Percentiles rank a stretch among this genome's conserved stretches.
Evolutionary conservation across 2,113 vertebrate species (phyloP).

Genomic region (Empidonax traillii): DNA sequence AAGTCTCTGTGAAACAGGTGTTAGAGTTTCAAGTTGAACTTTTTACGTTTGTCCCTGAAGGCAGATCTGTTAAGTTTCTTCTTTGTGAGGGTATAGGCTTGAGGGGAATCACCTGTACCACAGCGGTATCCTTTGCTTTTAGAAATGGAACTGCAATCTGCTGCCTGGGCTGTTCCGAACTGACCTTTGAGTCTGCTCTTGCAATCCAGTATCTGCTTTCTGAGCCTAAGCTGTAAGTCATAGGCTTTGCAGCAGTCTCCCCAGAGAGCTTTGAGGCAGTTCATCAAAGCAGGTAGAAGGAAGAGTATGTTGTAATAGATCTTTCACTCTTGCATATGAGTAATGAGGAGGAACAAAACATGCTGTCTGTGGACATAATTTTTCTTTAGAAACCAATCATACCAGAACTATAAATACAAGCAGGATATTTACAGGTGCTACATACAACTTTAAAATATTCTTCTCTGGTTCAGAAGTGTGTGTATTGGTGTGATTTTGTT

Average conservation of each 20-base stretch:
- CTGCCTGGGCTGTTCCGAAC: background rate
- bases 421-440: background rate
- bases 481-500: background rate
- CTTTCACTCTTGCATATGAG: constrained; percentile 42
- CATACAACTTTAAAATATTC: background rate
- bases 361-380: constrained; percentile 27
- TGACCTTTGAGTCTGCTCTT: constrained; percentile 55
- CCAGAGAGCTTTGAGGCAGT: constrained; percentile 44
- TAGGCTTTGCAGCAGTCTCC: constrained; percentile 37
- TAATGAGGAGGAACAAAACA: constrained; percentile 27
- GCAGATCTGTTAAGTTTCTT: constrained; percentile 47
- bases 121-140: constrained; percentile 24
- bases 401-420: background rate
- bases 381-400: constrained; percentile 25
- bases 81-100: constrained; percentile 43
- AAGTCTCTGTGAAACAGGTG: constrained; percentile 55
- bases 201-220: constrained; percentile 46
- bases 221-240: constrained; percentile 23
- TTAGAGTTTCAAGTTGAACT: constrained; percentile 59
- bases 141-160: constrained; percentile 42
- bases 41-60: constrained; percentile 53
- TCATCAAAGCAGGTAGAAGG: constrained; percentile 45
- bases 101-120: constrained; percentile 66
- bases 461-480: background rate
- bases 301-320: constrained; percentile 9